A percentile compares a stretch with the other conserved stretches of the same genome.
Evolutionary conservation across 2,797 vertebrate genomes (phyloP).

Genomic region (Girardinus metallicus): DNA sequence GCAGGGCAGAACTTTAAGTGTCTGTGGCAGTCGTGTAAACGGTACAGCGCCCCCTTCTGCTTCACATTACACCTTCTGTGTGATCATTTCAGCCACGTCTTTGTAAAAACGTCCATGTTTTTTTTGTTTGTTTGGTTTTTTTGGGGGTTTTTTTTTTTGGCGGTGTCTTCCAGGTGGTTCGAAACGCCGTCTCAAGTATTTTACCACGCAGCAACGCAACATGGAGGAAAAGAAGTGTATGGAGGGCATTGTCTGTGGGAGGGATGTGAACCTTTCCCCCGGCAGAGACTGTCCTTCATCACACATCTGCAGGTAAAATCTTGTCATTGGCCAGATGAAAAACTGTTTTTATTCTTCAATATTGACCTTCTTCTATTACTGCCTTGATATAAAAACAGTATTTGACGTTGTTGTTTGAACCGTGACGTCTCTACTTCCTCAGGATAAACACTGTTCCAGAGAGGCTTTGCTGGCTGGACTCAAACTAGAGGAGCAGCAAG

Average conservation of each 20-base stretch:
- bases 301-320: constrained; percentile 93
- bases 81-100: neutral
- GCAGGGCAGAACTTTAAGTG: constrained; percentile 99
- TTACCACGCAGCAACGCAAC: constrained; percentile 96
- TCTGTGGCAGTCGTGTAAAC: constrained; percentile 98
- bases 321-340: neutral
- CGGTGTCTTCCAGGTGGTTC: constrained; percentile 88
- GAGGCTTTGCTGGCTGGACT: constrained; percentile 95
- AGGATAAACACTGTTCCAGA: constrained; percentile 99
- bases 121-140: too few relatives aligned
- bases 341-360: neutral
- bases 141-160: neutral
- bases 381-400: neutral
- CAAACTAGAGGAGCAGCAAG: constrained; percentile 94
- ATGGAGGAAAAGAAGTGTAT: constrained; percentile 94
- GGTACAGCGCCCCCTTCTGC: constrained; percentile 73
- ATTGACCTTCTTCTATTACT: neutral
- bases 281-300: constrained; percentile 98
- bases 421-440: constrained; percentile 8
- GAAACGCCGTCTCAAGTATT: constrained; percentile 97
- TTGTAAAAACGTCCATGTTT: neutral
- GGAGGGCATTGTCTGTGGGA: constrained; percentile 97
- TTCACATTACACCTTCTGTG: too few relatives aligned
- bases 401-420: neutral
- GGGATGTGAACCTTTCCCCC: constrained; percentile 95